These are phyloP conservation scores for Oeneis ivallda DNA, from an alignment of 2,888 invertebrate species.

Conservation along the genomic window DNA sequence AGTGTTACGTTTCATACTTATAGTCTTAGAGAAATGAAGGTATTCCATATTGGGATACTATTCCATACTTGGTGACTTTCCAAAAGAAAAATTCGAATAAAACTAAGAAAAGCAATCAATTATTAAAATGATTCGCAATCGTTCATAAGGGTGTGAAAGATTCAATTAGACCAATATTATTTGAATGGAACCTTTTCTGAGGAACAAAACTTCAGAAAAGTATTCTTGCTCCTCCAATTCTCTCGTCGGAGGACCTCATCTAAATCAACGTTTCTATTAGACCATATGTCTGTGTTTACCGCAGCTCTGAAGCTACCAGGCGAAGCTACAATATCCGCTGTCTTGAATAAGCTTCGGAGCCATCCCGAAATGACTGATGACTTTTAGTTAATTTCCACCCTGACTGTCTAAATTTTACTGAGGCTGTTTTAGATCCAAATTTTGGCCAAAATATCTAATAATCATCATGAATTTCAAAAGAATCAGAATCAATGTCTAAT, in stretches of 20 bases:
- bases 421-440: conserved; percentile 4
- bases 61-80: too few relatives aligned
- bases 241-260: neutral
- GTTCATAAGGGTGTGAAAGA: conserved; percentile 3
- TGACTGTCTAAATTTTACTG: neutral
- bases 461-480: neutral
- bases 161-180: neutral
- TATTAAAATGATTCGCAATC: neutral
- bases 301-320: conserved; percentile 10
- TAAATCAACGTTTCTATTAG: neutral
- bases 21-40: too few relatives aligned
- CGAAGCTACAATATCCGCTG: neutral
- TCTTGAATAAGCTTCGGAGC: neutral
- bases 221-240: conserved; percentile 8
- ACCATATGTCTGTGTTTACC: neutral
- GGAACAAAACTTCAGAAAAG: neutral
- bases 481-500: neutral
- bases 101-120: neutral
- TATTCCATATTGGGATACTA: too few relatives aligned
- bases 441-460: conserved; percentile 2
- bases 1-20: too few relatives aligned
- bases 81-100: neutral
- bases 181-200: neutral
- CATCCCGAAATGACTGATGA: neutral
- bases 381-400: neutral